Evolutionary conservation across 2,888 invertebrate species (phyloP), one percentile per base, ranked within the genome.

Genomic region (Acanthosepion esculentum): DNA sequence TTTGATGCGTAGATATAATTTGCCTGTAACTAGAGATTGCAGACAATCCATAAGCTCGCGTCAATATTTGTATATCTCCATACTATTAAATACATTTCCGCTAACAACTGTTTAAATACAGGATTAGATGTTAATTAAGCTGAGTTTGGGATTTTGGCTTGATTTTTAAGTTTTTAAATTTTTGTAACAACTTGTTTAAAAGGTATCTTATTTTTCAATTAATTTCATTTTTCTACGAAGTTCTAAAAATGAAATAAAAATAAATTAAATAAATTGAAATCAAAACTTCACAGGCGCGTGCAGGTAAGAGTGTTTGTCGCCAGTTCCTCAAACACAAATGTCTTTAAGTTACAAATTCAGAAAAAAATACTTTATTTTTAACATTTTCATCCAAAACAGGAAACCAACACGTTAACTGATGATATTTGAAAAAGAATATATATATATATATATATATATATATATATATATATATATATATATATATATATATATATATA

Each of bases 51-150:
- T 78, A 78, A n/a, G 2, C 78, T 78, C n/a, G 33, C 78, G 15
- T 78, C 78, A 78, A 78, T 78, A 12, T 33, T 78, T 15, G n/a
- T 33, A 5, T 33, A n/a, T 78, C n/a, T 78, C 78, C 78, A 78
- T 78, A 23, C 59, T 20, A 23, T 7, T 59, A n/a, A 78, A 78
- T 78, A 78, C 78, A n/a, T 78, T 78, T 78, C 78, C 78, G 78
- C 12, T 33, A n/a, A 78, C 33, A 78, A 78, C n/a, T 15, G 78
- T 78, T 78, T 78, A 78, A 78, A 78, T 78, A 78, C 78, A 78
- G 78, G 78, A 78, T 78, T 78, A 78, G 78, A n/a, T 78, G n/a
- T 78, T 78, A 78, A 78, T 78, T 78, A 78, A 78, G 78, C 78
- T 33, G 78, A 33, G 78, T 78, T 78, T 78, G 33, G n/a, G 15